Evolutionary conservation across 2,797 vertebrate genomes (phyloP), one percentile per base, ranked within the genome.

Genomic region (Channa striata): DNA sequence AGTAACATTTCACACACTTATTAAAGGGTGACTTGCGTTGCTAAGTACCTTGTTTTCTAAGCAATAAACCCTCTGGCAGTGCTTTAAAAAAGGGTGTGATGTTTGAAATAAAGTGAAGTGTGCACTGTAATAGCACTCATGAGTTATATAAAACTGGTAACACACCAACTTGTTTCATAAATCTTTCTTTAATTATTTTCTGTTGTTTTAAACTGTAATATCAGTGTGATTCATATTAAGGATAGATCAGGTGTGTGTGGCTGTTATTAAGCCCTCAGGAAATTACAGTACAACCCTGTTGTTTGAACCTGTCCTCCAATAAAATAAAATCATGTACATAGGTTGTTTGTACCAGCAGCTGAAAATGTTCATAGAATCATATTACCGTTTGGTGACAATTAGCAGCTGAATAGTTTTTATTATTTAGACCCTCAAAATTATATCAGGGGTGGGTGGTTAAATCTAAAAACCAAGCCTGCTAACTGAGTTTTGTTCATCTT

Each of bases 1-100:
- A 43, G 50, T 23, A 54, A 66, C 34, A 72, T 64, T 68, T 63
- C 52, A 59, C 33, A 34, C 52, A 68, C 59, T 59, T 53, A 63
- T 42, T 58, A 20, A 40, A 40, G 19, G 62, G 23, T 34, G 12
- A 54, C 64, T 79, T 36, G 34, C n/a, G 8, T 17, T 51, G 36
- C 12, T 37, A 23, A 8, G 46, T 33, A 74, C 21, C 44, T 39
- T 49, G 21, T 39, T 49, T 66, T 66, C 59, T 8, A 48, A 68
- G 56, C 52, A 51, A 36, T 48, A 47, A 59, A 56, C 39, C 43
- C 63, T 64, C 42, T 37, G 25, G 10, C 30, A 25, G 9, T 46
- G 20, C 68, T 71, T 39, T n/a, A 2, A 63, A 43, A 39, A 34
- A 33, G 62, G 48, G 42, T 19, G 49, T 52, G 33, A 14, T 39